Conservation (phyloP, 1,140 invertebrate genomes). For the Colletes gigas region DNA sequence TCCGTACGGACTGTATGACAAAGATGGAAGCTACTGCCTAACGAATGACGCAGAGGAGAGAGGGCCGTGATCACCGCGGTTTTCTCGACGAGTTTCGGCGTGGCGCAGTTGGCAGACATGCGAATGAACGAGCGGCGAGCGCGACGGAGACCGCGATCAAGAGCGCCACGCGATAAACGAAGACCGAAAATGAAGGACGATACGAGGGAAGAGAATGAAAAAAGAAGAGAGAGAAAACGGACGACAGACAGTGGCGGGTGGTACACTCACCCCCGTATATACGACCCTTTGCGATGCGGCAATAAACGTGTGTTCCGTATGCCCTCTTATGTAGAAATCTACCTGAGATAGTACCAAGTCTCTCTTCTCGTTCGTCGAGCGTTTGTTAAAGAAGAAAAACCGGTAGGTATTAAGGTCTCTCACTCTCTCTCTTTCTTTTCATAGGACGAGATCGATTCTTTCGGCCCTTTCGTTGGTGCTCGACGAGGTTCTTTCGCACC, state of each 20-base stretch:
- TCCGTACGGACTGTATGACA: background rate
- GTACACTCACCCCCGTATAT: slow-evolving; percentile 46
- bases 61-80: slow-evolving; percentile 31
- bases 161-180: slow-evolving; percentile 22
- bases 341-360: slow-evolving; percentile 35
- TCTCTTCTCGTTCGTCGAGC: background rate
- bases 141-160: slow-evolving; percentile 14
- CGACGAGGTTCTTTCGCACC: slow-evolving; percentile 60
- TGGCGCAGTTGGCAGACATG: slow-evolving; percentile 58
- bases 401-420: slow-evolving; percentile 26
- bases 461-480: slow-evolving; percentile 53
- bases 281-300: slow-evolving; percentile 23
- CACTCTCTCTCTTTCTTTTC: slow-evolving; percentile 59
- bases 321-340: slow-evolving; percentile 39
- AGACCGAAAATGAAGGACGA: slow-evolving; percentile 43
- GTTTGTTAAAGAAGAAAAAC: slow-evolving; percentile 19
- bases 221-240: slow-evolving; percentile 24
- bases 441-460: slow-evolving; percentile 61
- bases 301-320: slow-evolving; percentile 37
- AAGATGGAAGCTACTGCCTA: slow-evolving; percentile 3
- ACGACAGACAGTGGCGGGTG: slow-evolving; percentile 23
- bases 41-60: slow-evolving; percentile 25
- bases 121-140: slow-evolving; percentile 48
- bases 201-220: slow-evolving; percentile 41
- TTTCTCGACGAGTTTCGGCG: slow-evolving; percentile 43